These are phyloP conservation scores for Chrysocyon brachyurus DNA, from an alignment of 2,797 vertebrate species.

Conservation along the genomic window DNA sequence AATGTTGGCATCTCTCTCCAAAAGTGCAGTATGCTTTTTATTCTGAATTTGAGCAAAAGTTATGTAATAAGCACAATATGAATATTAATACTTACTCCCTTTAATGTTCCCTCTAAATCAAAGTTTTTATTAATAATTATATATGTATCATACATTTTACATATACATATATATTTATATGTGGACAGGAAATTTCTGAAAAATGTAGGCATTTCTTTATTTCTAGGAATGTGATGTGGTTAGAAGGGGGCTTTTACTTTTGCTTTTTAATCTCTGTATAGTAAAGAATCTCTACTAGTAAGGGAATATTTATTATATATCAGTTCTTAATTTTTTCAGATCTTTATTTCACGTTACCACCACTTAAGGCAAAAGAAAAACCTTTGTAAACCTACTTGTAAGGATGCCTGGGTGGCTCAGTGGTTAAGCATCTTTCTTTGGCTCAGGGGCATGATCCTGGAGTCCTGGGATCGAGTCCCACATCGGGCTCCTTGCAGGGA, in stretches of 20 bases:
- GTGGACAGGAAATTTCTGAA: slow-evolving; percentile 27
- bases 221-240: background rate
- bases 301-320: background rate
- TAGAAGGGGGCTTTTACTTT: slow-evolving; percentile 11
- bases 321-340: background rate
- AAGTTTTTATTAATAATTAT: slow-evolving; percentile 18
- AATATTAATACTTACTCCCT: slow-evolving; percentile 55
- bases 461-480: no score
- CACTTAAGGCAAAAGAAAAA: background rate
- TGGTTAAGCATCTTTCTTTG: no score
- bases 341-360: background rate
- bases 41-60: slow-evolving; percentile 45
- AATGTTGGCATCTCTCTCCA: background rate
- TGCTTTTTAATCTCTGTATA: background rate
- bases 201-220: slow-evolving; percentile 3
- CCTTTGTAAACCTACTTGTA: background rate
- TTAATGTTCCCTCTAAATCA: background rate
- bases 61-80: background rate
- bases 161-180: background rate
- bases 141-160: background rate
- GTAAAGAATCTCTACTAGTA: slow-evolving; percentile 5
- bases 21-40: background rate
- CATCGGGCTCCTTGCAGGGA: no score
- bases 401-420: no score
- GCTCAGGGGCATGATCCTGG: no score